Percentiles rank a stretch among this genome's conserved stretches.
phyloP scores from a whole-genome alignment of 2,113 vertebrate genomes.

The Carollia perspicillata region DNA sequence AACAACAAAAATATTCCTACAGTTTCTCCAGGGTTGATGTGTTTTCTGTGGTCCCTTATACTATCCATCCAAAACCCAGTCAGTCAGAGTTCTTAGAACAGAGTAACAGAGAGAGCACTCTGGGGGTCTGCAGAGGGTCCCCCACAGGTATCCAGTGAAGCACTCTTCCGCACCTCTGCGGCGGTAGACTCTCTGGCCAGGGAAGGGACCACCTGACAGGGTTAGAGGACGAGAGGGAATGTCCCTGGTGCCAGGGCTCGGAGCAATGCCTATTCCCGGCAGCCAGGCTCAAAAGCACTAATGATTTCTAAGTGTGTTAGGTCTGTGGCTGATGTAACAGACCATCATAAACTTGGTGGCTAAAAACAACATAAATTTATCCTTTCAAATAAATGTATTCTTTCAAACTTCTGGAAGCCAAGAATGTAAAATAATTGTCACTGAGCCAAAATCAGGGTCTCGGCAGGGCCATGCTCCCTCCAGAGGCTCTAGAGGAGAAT shows the following conservation, averaged over 20 bases:
- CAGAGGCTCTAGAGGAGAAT: neutral
- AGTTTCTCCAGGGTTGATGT: neutral
- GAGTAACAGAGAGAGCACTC: neutral
- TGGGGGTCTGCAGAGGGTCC: neutral
- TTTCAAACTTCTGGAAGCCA: too few relatives aligned
- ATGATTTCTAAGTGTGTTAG: neutral
- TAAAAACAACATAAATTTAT: too few relatives aligned
- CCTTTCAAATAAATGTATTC: too few relatives aligned
- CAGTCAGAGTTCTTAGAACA: neutral
- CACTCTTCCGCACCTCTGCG: neutral
- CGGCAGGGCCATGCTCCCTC: neutral
- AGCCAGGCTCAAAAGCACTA: neutral
- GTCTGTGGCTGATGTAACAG: neutral
- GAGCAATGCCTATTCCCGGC: neutral
- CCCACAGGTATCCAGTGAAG: neutral
- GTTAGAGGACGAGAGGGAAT: neutral
- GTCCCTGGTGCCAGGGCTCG: neutral
- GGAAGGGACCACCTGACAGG: neutral
- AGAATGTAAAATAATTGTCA: too few relatives aligned
- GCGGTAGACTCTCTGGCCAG: neutral
- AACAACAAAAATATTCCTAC: slow-evolving; percentile 6
- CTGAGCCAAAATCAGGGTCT: too few relatives aligned
- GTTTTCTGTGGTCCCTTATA: neutral
- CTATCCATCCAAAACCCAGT: neutral
- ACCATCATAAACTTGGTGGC: neutral